Conservation (phyloP, 2,797 vertebrate genomes). For the Aldrovandia affinis region DNA sequence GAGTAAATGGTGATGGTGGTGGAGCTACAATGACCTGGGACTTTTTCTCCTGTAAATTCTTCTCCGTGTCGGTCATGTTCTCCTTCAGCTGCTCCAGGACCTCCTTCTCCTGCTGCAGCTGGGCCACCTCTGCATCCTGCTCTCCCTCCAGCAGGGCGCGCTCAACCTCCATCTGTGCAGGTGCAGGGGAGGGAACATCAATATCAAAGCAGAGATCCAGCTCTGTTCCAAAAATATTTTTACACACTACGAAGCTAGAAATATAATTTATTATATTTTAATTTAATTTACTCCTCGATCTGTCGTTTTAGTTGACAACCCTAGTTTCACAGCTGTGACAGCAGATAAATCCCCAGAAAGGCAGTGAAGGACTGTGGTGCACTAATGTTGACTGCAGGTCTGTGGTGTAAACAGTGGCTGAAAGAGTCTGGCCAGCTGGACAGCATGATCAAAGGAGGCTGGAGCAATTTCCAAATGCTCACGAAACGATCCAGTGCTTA, state of each 20-base stretch:
- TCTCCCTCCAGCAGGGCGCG: slow-evolving; percentile 92
- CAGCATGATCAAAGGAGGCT: not conserved
- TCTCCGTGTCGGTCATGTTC: slow-evolving; percentile 83
- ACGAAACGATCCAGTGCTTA: not conserved
- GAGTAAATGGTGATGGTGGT: not conserved
- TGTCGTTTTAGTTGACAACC: not conserved
- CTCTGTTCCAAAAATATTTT: not conserved
- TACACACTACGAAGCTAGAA: not conserved
- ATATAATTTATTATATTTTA: not conserved
- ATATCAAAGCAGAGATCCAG: not conserved
- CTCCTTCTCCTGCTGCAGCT: slow-evolving; percentile 89
- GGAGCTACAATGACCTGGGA: slow-evolving; percentile 76
- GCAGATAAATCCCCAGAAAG: not conserved
- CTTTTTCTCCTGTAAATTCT: slow-evolving; percentile 77
- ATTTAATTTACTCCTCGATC: not conserved
- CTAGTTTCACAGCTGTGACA: not conserved
- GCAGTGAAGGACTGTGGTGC: not conserved
- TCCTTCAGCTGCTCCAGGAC: slow-evolving; percentile 87
- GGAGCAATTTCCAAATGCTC: not conserved
- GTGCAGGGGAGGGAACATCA: not conserved
- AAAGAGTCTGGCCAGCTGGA: not conserved
- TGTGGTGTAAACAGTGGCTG: not conserved
- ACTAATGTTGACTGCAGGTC: not conserved
- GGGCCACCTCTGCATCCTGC: slow-evolving; percentile 87
- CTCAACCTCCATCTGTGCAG: slow-evolving; percentile 91